A percentile compares a stretch with the other conserved stretches of the same genome.
Conservation (phyloP, 1,140 invertebrate species). For the Dreissena polymorpha region DNA sequence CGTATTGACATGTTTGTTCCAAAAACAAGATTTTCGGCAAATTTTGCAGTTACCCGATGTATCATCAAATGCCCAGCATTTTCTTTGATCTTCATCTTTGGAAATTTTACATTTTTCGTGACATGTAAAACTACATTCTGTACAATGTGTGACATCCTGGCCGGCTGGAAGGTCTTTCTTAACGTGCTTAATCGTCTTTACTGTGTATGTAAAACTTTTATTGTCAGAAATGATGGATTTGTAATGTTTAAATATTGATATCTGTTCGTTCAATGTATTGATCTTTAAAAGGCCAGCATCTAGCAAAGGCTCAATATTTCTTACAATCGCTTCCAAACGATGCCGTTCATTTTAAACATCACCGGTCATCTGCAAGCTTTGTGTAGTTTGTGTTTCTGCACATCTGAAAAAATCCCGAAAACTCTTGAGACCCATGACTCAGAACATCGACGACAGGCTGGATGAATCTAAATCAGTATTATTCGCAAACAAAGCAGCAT, state of each 20-base stretch:
- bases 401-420: not conserved
- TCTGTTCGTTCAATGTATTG: not conserved
- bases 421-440: not conserved
- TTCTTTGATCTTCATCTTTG: not conserved
- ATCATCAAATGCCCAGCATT: not conserved
- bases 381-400: not conserved
- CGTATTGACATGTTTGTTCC: not conserved
- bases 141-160: not conserved
- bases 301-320: not conserved
- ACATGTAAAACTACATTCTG: not conserved
- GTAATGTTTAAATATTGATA: not conserved
- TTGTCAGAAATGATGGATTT: not conserved
- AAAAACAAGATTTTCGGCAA: not conserved
- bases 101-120: not conserved
- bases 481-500: not conserved
- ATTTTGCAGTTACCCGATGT: not conserved
- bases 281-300: not conserved
- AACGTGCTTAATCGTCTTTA: not conserved
- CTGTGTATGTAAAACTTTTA: not conserved
- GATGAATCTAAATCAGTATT: not conserved
- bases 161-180: not conserved
- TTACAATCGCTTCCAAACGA: not conserved
- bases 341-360: not conserved
- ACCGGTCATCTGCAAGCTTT: not conserved
- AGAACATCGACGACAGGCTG: not conserved